These are phyloP conservation scores for Hoplias malabaricus DNA, from an alignment of 2,113 vertebrate species.

Conservation along the genomic window DNA sequence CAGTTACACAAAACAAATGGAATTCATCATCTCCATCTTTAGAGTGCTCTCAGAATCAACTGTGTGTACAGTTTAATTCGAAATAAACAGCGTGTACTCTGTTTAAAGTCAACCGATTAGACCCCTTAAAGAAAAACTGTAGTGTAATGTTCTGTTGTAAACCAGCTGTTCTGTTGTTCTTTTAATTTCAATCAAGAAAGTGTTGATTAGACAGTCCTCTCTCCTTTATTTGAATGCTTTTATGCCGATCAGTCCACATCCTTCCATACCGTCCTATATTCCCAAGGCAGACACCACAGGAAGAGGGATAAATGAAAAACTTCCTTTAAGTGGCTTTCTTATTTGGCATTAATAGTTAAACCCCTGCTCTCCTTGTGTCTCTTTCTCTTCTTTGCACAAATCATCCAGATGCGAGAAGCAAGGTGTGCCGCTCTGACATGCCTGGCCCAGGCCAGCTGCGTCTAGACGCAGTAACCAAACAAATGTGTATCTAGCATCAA, in stretches of 20 bases:
- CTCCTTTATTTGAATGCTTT: constrained; percentile 50
- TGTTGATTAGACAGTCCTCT: constrained; percentile 43
- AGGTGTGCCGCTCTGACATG: constrained; percentile 77
- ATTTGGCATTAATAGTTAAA: constrained; percentile 67
- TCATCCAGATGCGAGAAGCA: constrained; percentile 47
- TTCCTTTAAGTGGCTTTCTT: constrained; percentile 59
- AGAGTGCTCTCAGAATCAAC: no score
- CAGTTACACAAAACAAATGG: no score
- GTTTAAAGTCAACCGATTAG: no score
- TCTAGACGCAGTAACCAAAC: constrained; percentile 79
- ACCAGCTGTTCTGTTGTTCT: constrained; percentile 8
- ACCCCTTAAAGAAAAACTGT: no score
- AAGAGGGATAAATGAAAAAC: constrained; percentile 34
- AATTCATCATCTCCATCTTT: no score
- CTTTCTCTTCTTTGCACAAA: constrained; percentile 74
- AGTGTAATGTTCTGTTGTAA: no score
- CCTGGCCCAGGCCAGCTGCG: constrained; percentile 60
- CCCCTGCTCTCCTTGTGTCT: constrained; percentile 70
- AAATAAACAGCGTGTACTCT: no score
- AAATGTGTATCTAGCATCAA: constrained; percentile 71
- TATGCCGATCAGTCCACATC: constrained; percentile 41
- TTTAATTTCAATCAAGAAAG: constrained; percentile 48
- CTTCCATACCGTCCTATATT: constrained; percentile 19
- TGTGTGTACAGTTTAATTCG: no score
- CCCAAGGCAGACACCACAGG: constrained; percentile 44